Conservation (phyloP, 2,888 invertebrate genomes). For the Ecdyonurus torrentis region DNA sequence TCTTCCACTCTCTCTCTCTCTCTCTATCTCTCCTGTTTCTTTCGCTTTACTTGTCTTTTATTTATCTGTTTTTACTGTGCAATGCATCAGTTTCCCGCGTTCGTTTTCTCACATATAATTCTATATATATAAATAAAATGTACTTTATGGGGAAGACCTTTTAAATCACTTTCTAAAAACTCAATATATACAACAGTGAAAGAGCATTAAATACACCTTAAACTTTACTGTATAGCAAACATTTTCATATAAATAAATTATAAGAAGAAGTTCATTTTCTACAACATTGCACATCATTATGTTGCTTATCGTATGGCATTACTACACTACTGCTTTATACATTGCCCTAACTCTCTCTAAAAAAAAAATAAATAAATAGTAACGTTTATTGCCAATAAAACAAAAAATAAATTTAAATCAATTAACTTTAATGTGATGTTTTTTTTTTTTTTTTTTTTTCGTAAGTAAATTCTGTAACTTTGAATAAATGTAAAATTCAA, state of each 20-base stretch:
- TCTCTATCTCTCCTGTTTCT: background rate
- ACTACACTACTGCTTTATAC: too few relatives aligned
- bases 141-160: background rate
- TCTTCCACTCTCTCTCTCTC: background rate
- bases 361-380: background rate
- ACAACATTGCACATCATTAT: background rate
- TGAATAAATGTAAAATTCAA: background rate
- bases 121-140: too few relatives aligned
- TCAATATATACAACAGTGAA: background rate
- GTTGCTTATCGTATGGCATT: too few relatives aligned
- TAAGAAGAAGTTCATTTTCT: background rate
- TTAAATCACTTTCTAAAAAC: background rate
- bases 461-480: background rate
- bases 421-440: background rate
- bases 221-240: background rate
- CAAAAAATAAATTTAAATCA: background rate
- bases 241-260: background rate
- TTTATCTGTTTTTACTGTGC: background rate
- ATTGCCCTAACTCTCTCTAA: too few relatives aligned
- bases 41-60: background rate
- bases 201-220: background rate
- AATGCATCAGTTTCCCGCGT: background rate
- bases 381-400: background rate
- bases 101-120: background rate
- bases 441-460: background rate